Percentiles rank a stretch among this genome's conserved stretches.
phyloP scores from a whole-genome alignment of 2,113 vertebrate species.

The Steatornis caripensis region DNA sequence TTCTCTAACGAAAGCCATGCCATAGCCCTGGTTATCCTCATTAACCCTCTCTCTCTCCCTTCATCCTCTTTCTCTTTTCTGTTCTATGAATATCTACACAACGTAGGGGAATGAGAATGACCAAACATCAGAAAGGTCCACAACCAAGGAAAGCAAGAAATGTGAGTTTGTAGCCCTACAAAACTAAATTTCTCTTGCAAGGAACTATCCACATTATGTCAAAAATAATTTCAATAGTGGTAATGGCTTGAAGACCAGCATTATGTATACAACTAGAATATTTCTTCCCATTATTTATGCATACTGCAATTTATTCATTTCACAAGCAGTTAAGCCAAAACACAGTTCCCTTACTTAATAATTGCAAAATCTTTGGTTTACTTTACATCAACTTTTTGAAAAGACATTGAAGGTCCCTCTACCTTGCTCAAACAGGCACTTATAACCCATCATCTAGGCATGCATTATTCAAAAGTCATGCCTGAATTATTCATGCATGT shows the following conservation, averaged over 20 bases:
- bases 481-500: neutral
- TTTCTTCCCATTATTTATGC: neutral
- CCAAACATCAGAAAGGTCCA: neutral
- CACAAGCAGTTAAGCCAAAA: neutral
- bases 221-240: neutral
- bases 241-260: neutral
- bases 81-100: neutral
- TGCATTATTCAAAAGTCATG: neutral
- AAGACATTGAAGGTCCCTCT: neutral
- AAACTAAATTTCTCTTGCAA: neutral
- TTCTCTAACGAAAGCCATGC: neutral
- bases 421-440: neutral
- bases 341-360: neutral
- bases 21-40: neutral
- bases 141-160: neutral
- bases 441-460: neutral
- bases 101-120: neutral
- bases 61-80: neutral
- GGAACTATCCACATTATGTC: neutral
- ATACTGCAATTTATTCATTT: neutral
- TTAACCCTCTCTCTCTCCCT: neutral
- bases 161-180: neutral
- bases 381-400: neutral
- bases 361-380: neutral
- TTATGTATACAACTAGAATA: neutral